Evolutionary conservation across 2,888 invertebrate species (phyloP).

Genomic region (Ochlodes sylvanus): DNA sequence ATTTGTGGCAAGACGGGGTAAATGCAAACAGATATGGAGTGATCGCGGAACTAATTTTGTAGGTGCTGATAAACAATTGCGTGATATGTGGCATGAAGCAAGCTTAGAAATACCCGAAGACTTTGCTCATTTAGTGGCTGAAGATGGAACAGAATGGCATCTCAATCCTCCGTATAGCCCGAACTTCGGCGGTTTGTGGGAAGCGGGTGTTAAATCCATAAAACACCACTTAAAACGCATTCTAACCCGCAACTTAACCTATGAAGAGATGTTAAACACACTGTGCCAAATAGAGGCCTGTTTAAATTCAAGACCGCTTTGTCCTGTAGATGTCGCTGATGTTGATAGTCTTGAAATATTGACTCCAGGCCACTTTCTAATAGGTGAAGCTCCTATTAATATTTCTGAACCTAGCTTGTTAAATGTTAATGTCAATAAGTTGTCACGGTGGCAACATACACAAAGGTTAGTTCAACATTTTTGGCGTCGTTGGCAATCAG

Average conservation of each 20-base stretch:
- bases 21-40: conserved; percentile 43
- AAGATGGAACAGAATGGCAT: conserved; percentile 44
- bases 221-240: conserved; percentile 43
- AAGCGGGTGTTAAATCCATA: conserved; percentile 43
- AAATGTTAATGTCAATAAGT: conserved; percentile 15
- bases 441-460: conserved; percentile 42
- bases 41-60: conserved; percentile 47
- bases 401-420: conserved; percentile 13
- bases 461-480: conserved; percentile 34
- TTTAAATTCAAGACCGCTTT: neutral
- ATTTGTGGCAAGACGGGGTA: conserved; percentile 44
- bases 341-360: conserved; percentile 17
- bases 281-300: conserved; percentile 1
- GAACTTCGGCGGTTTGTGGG: conserved; percentile 47
- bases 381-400: conserved; percentile 36
- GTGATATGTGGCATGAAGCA: conserved; percentile 4
- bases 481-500: conserved; percentile 44
- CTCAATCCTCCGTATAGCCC: conserved; percentile 43
- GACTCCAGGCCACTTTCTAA: conserved; percentile 41
- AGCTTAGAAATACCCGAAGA: conserved; percentile 14
- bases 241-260: conserved; percentile 32
- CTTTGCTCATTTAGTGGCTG: conserved; percentile 27
- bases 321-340: neutral
- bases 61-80: conserved; percentile 42
- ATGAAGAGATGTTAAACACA: neutral